phyloP scores from a whole-genome alignment of 2,113 vertebrate genomes.

The Cephalophus harveyi region DNA sequence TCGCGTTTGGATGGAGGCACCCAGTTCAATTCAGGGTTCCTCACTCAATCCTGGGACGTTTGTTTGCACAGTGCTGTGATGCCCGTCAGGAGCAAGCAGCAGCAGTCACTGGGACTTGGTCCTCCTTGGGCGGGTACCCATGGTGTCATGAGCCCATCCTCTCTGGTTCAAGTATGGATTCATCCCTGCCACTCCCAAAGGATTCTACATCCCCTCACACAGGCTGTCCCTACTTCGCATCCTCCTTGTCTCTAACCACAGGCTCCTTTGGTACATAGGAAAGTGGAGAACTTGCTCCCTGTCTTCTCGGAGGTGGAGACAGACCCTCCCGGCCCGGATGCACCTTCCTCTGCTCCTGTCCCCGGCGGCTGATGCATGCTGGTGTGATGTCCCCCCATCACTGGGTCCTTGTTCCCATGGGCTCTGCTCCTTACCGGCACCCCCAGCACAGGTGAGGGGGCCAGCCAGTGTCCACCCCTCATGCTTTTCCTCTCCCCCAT shows the following conservation, averaged over 20 bases:
- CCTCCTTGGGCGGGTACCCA: not conserved
- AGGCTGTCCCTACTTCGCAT: not conserved
- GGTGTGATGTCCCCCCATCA: not conserved
- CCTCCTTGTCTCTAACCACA: not conserved
- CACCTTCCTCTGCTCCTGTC: not conserved
- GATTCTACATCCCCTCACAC: not conserved
- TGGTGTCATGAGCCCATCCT: accelerated
- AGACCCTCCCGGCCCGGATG: not conserved
- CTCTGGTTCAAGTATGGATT: not conserved
- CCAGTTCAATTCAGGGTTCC: not conserved
- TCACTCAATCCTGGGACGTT: too few species aligned
- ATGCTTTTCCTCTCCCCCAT: not conserved
- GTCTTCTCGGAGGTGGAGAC: not conserved
- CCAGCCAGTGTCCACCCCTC: not conserved
- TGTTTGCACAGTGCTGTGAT: too few species aligned
- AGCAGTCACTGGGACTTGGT: not conserved
- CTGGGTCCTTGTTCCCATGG: not conserved
- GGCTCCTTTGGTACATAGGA: not conserved
- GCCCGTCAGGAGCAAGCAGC: accelerated
- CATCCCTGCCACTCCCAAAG: not conserved
- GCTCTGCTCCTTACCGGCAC: not conserved
- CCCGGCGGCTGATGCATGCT: accelerated
- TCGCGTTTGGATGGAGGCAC: not conserved
- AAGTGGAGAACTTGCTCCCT: not conserved
- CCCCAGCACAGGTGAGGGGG: accelerated